Conservation (phyloP, 2,113 vertebrate genomes). For the Lethenteron camtschaticum region DNA sequence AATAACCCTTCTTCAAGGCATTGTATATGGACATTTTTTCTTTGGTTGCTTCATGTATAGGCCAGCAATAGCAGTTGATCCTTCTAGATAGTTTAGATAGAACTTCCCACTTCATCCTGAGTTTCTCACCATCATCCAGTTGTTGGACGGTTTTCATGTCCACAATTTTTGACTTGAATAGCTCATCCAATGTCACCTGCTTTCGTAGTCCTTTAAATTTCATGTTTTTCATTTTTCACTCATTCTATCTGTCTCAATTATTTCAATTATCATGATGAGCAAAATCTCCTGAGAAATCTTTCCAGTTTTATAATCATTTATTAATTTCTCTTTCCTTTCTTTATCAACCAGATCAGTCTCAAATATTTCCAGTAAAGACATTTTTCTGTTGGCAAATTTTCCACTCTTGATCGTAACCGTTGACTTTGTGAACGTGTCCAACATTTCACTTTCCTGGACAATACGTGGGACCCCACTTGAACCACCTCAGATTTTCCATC, state of each 20-base stretch:
- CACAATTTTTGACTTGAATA: conserved; percentile 57
- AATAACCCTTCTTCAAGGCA: conserved; percentile 95
- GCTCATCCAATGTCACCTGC: conserved; percentile 65
- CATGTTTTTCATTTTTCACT: conserved; percentile 25
- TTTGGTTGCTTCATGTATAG: conserved; percentile 62
- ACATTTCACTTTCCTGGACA: too few species aligned
- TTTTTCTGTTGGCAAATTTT: not conserved
- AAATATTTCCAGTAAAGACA: conserved; percentile 34
- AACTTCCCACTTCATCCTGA: conserved; percentile 50
- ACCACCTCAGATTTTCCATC: too few species aligned
- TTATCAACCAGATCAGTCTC: conserved; percentile 44
- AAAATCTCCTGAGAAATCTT: conserved; percentile 14
- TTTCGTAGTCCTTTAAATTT: conserved; percentile 72
- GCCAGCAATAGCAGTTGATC: conserved; percentile 72
- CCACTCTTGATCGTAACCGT: not conserved
- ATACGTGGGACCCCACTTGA: too few species aligned
- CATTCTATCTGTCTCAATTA: conserved; percentile 17
- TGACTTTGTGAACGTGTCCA: not conserved
- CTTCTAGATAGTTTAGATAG: conserved; percentile 63
- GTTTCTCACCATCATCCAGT: conserved; percentile 51
- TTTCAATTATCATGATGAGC: conserved; percentile 6
- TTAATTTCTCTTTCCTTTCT: conserved; percentile 18
- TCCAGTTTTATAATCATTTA: conserved; percentile 13
- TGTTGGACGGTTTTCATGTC: conserved; percentile 41
- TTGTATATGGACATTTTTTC: conserved; percentile 85